phyloP scores from a whole-genome alignment of 2,888 invertebrate genomes.

The Chrysolina oricalcia region DNA sequence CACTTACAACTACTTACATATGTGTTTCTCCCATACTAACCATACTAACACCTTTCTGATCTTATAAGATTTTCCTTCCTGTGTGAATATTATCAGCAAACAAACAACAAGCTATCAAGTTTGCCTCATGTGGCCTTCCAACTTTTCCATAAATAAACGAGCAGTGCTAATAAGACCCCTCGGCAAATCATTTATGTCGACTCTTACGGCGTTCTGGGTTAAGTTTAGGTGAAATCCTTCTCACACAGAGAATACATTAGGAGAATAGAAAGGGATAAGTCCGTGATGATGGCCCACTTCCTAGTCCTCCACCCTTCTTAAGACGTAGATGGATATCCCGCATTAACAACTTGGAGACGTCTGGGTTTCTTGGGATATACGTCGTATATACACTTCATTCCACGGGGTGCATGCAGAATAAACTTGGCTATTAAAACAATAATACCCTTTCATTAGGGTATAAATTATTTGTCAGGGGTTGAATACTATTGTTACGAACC shows the following conservation, averaged over 20 bases:
- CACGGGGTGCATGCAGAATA: slow-evolving; percentile 45
- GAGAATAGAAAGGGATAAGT: slow-evolving; percentile 68
- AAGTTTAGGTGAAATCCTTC: slow-evolving; percentile 62
- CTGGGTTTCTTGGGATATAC: slow-evolving; percentile 40
- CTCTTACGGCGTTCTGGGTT: slow-evolving; percentile 54
- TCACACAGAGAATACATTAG: slow-evolving; percentile 69
- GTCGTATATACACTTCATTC: slow-evolving; percentile 48
- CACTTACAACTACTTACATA: too few species aligned
- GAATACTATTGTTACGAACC: too few species aligned
- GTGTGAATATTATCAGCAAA: too few species aligned
- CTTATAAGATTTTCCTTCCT: too few species aligned
- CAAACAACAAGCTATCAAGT: not conserved
- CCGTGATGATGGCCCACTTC: slow-evolving; percentile 68
- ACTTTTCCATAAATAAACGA: slow-evolving; percentile 47
- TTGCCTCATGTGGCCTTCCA: slow-evolving; percentile 9
- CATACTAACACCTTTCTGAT: too few species aligned
- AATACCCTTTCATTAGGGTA: slow-evolving; percentile 47
- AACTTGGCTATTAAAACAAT: slow-evolving; percentile 51
- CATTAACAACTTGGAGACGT: slow-evolving; percentile 57
- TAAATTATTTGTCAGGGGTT: slow-evolving; percentile 41
- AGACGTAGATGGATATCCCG: slow-evolving; percentile 67
- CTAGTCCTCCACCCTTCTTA: slow-evolving; percentile 64
- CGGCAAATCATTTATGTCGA: slow-evolving; percentile 45
- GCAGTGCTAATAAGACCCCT: slow-evolving; percentile 51
- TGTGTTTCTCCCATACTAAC: too few species aligned